Base-by-base conservation (phyloP, 2,797 vertebrate species). In the Gouania willdenowi region DNA sequence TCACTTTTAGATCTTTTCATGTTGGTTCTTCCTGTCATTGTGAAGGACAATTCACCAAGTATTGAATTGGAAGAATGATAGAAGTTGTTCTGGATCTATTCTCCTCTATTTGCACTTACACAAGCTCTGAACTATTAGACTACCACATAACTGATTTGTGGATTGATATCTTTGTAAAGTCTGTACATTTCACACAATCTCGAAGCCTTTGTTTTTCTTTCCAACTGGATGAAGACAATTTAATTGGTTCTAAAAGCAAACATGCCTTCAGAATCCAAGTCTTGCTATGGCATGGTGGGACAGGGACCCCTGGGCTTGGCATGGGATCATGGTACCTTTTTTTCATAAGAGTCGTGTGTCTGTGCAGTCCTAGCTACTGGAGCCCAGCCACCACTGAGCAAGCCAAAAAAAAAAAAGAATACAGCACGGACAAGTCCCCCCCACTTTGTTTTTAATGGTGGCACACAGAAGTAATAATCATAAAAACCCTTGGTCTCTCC, bases 381-480 rank as follows among this genome's bases (percentile, higher is more conserved):
- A 78, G 53, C 28, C 39, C 13, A 66, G 70, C 79, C 64, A 54
- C 55, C n/a, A 32, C 31, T 12, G 40, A 30, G 19, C 46, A 20
- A 66, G 58, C 55, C 75, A 72, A 73, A 79, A 77, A 77, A n/a
- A n/a, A n/a, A n/a, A n/a, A n/a, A n/a, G n/a, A n/a, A 77, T 33
- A 49, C 46, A 42, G 35, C 67, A 54, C 44, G 70, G 75, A 81
- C 75, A 77, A 76, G 61, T 58, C 74, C 64, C n/a, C 70, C 47
- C 56, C 55, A 63, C 75, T 74, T 71, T 48, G 42, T 64, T 74
- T 84, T 79, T 84, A 81, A 85, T 84, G 81, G 75, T 52, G 64
- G 79, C 77, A 82, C 78, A 80, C 66, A 76, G 71, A 75, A 56
- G 84, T 73, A 86, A 88, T 87, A 82, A 88, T 87, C 85, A 87